These are phyloP conservation scores for Amblyornis subalaris DNA, from an alignment of 2,113 vertebrate species.

Conservation along the genomic window DNA sequence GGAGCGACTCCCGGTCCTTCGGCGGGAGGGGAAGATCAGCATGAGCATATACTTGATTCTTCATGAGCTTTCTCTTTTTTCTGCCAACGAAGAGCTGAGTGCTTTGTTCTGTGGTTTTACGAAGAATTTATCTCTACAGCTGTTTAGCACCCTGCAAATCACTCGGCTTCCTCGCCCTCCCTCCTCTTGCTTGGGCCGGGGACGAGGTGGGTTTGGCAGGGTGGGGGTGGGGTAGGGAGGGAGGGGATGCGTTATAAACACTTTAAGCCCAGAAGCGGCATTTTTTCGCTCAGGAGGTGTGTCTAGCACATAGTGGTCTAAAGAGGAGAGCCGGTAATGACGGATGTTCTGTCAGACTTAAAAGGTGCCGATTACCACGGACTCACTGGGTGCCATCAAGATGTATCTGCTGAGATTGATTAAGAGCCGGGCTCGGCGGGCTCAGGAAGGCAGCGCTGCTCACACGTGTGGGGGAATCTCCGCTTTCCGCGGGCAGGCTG, in stretches of 20 bases:
- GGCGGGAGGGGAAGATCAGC: background rate
- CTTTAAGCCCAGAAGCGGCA: background rate
- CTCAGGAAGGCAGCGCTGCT: background rate
- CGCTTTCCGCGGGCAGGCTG: background rate
- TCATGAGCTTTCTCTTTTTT: accelerated
- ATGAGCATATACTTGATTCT: background rate
- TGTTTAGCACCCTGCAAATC: background rate
- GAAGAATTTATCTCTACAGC: background rate
- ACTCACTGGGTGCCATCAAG: background rate
- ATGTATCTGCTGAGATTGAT: background rate
- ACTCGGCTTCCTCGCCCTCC: background rate
- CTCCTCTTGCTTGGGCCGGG: background rate
- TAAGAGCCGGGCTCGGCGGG: background rate
- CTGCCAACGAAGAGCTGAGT: background rate
- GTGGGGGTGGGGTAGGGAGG: background rate
- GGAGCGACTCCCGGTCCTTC: background rate
- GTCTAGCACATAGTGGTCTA: background rate
- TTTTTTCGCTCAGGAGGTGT: constrained; percentile 20
- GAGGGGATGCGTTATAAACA: background rate
- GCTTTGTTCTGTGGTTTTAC: background rate
- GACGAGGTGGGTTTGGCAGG: accelerated
- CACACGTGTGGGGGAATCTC: background rate
- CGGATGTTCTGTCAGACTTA: constrained; percentile 47
- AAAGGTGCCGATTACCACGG: constrained; percentile 42
- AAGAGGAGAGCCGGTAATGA: constrained; percentile 1